Conservation (phyloP, 35 echinoderm and acorn worm genomes). For the Hemicentrotus pulcherrimus region DNA sequence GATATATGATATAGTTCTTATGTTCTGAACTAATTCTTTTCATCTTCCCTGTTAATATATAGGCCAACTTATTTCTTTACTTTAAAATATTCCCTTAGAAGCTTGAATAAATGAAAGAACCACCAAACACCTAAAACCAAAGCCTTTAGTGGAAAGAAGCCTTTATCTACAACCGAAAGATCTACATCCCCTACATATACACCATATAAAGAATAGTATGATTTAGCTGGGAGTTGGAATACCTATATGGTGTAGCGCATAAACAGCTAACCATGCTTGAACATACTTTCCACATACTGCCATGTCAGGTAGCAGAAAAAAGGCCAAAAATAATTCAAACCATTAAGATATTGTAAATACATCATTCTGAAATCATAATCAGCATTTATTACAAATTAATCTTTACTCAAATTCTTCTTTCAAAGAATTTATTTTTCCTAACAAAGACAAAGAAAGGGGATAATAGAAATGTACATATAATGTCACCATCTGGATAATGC, state of each 20-base stretch:
- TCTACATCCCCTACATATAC: not conserved
- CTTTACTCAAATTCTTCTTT: not conserved
- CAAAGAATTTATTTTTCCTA: too few relatives aligned
- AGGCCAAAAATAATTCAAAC: not conserved
- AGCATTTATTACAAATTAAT: not conserved
- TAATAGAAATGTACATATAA: too few relatives aligned
- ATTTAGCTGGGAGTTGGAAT: not conserved
- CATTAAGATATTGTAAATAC: not conserved
- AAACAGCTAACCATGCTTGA: constrained; percentile 21
- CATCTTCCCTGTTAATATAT: not conserved
- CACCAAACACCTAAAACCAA: not conserved
- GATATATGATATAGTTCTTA: not conserved
- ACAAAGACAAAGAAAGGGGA: too few relatives aligned
- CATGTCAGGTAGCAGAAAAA: not conserved
- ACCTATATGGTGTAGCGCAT: constrained; percentile 36
- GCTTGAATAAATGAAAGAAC: not conserved
- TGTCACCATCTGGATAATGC: too few relatives aligned
- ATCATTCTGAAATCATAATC: not conserved
- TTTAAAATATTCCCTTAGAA: not conserved
- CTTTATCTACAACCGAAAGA: not conserved
- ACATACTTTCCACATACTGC: constrained; percentile 40
- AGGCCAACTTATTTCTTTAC: not conserved
- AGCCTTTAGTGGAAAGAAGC: not conserved
- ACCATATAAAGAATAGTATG: not conserved
- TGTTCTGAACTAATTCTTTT: not conserved